Conservation (phyloP, 2,113 vertebrate genomes). For the Corythornis cristatus region DNA sequence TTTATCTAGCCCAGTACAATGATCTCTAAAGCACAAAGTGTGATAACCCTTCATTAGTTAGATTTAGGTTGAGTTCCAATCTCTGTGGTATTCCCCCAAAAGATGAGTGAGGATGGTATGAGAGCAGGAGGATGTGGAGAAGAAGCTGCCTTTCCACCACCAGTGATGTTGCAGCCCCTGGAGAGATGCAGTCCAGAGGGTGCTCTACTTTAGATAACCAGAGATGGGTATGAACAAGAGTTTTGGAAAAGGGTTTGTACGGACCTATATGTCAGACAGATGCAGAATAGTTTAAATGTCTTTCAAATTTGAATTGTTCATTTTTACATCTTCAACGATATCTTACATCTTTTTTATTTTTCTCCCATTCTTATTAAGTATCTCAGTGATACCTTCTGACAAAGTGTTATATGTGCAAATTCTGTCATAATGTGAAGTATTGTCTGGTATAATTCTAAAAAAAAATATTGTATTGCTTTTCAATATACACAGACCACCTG, state of each 20-base stretch:
- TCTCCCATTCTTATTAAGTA: not conserved
- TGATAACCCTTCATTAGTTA: not conserved
- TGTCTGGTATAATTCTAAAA: not conserved
- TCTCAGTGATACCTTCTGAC: not conserved
- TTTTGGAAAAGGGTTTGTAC: not conserved
- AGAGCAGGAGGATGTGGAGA: not conserved
- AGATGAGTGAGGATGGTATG: not conserved
- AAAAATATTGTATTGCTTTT: not conserved
- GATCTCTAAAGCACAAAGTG: not conserved
- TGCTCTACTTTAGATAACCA: not conserved
- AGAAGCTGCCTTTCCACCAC: not conserved
- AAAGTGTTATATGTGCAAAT: not conserved
- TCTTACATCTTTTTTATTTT: not conserved
- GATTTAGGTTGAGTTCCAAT: not conserved
- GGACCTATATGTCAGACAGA: not conserved
- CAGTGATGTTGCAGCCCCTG: fast-evolving
- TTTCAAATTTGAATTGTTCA: not conserved
- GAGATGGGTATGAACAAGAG: not conserved
- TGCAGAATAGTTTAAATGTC: not conserved
- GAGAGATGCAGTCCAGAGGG: not conserved
- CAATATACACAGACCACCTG: not conserved
- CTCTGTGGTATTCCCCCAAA: not conserved
- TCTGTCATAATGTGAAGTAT: not conserved
- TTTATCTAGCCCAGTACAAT: not conserved
- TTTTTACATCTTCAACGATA: not conserved